A percentile compares a stretch with the other conserved stretches of the same genome.
Evolutionary conservation across 2,113 vertebrate species (phyloP).

Genomic region (Toxotes jaculatrix): DNA sequence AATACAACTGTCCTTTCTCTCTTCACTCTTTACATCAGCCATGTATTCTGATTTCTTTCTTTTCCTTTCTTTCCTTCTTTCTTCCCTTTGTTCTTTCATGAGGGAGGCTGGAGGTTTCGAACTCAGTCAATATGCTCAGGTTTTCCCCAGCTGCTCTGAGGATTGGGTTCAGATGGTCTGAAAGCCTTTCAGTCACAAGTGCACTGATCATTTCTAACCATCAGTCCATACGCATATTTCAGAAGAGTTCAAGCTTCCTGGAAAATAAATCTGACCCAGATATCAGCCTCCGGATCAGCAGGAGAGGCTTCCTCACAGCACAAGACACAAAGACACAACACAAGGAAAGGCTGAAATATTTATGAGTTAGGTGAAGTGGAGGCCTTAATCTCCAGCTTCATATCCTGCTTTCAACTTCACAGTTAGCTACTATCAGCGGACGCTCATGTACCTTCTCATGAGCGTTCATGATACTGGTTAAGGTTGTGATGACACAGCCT

Average conservation of each 20-base stretch:
- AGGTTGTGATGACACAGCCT: no score
- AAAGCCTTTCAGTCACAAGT: slow-evolving; percentile 42
- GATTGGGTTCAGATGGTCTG: slow-evolving; percentile 34
- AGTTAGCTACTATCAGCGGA: background rate
- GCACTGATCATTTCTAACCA: slow-evolving; percentile 31
- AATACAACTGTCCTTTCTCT: slow-evolving; percentile 15
- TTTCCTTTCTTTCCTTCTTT: background rate
- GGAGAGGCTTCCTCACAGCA: slow-evolving; percentile 37
- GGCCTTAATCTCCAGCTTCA: background rate
- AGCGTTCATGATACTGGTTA: no score
- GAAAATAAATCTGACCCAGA: slow-evolving; percentile 64
- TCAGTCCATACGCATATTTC: slow-evolving; percentile 32
- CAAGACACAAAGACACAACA: slow-evolving; percentile 38
- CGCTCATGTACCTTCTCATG: no score
- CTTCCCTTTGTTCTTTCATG: background rate
- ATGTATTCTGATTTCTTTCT: background rate
- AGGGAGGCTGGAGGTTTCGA: slow-evolving; percentile 9
- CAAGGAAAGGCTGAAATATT: slow-evolving; percentile 51
- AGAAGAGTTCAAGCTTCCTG: slow-evolving; percentile 49
- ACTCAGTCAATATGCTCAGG: slow-evolving; percentile 8
- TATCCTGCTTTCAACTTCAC: slow-evolving; percentile 9
- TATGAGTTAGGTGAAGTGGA: slow-evolving; percentile 37
- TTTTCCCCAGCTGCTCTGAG: slow-evolving; percentile 50
- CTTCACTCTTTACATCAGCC: background rate
- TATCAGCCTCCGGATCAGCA: slow-evolving; percentile 35